phyloP scores from a whole-genome alignment of 2,797 vertebrate species.

The Crocodylus rhombifer region DNA sequence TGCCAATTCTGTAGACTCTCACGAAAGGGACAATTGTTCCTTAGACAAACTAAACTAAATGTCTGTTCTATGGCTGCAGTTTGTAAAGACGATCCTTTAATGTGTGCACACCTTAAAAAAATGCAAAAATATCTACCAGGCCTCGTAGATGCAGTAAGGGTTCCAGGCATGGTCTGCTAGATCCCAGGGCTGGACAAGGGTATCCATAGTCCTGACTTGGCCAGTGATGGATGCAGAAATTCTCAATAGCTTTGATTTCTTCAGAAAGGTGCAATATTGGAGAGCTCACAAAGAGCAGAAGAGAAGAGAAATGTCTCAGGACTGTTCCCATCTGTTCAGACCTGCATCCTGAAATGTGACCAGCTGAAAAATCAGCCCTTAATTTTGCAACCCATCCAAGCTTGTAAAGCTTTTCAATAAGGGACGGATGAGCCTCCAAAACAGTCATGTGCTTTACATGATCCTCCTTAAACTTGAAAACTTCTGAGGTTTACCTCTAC shows the following conservation, averaged over 20 bases:
- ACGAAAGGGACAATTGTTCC: background rate
- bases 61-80: background rate
- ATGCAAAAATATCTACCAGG: background rate
- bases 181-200: fast-evolving
- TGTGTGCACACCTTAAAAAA: background rate
- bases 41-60: background rate
- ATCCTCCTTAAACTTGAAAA: background rate
- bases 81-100: background rate
- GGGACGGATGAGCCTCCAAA: background rate
- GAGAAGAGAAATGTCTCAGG: background rate
- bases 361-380: background rate
- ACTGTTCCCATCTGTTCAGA: background rate
- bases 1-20: background rate
- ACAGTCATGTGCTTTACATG: background rate
- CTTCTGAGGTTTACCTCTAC: background rate
- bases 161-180: background rate
- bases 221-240: fast-evolving
- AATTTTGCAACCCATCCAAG: background rate
- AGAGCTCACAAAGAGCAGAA: background rate
- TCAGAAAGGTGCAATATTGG: background rate
- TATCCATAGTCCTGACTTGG: background rate
- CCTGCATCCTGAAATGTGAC: background rate
- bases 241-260: background rate
- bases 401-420: background rate
- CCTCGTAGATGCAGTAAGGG: too few species aligned